A percentile compares a stretch with the other conserved stretches of the same genome.
Conservation (phyloP, 2,113 vertebrate genomes). For the Scolopax mira region DNA sequence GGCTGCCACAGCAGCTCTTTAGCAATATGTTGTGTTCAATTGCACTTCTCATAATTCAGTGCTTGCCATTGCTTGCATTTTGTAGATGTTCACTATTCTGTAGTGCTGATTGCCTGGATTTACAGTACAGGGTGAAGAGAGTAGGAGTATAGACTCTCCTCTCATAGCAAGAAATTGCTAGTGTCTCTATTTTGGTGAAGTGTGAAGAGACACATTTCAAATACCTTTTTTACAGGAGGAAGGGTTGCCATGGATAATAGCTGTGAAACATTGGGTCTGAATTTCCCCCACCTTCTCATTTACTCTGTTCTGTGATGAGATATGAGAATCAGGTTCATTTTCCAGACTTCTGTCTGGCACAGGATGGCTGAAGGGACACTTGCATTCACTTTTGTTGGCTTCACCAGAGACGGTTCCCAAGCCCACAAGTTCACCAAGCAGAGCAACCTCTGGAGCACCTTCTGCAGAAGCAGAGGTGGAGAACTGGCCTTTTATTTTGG, state of each 20-base stretch:
- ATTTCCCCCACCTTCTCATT: not conserved
- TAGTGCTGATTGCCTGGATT: not conserved
- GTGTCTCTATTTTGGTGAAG: not conserved
- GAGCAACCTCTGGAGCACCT: not conserved
- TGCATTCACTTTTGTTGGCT: not conserved
- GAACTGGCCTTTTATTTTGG: not conserved
- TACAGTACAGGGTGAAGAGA: not conserved
- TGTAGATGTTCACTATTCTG: not conserved
- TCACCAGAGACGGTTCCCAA: not conserved
- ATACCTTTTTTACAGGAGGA: not conserved
- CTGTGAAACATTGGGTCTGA: not conserved
- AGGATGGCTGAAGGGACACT: not conserved
- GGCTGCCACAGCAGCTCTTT: not conserved
- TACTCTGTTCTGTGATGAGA: not conserved
- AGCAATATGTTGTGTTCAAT: not conserved
- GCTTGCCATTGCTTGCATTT: not conserved
- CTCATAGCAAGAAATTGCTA: not conserved
- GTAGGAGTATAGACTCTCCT: not conserved
- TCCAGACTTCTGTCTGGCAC: not conserved
- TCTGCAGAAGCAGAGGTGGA: not conserved
- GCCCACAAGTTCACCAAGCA: not conserved
- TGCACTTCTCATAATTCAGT: not conserved
- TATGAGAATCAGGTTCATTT: not conserved
- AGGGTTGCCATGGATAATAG: not conserved
- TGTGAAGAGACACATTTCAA: not conserved